phyloP scores from a whole-genome alignment of 2,797 vertebrate species.

The Coccyzus lansbergi region DNA sequence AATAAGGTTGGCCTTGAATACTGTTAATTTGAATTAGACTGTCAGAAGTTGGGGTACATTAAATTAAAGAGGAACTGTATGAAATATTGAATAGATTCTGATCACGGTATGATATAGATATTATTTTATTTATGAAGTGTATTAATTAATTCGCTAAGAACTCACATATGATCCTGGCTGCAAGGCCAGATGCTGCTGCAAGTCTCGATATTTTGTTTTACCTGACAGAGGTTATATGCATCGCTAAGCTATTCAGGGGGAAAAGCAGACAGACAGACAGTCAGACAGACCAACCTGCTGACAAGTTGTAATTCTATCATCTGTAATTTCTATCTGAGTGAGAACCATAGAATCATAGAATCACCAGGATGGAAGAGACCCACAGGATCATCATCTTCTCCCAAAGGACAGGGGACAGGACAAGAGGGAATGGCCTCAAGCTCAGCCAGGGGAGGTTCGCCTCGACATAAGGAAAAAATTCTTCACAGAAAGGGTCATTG shows the following conservation, averaged over 20 bases:
- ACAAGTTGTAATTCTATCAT: neutral
- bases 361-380: no score
- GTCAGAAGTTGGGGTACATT: neutral
- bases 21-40: neutral
- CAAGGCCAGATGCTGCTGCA: slow-evolving; percentile 2
- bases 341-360: no score
- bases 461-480: no score
- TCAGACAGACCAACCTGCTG: neutral
- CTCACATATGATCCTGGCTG: neutral
- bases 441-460: no score
- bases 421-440: no score
- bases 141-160: slow-evolving; percentile 34
- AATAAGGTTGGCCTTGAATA: neutral
- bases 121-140: slow-evolving; percentile 55
- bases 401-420: no score
- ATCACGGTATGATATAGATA: slow-evolving; percentile 13
- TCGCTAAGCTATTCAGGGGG: neutral
- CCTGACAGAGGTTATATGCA: neutral
- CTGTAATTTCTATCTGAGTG: neutral
- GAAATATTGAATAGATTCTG: slow-evolving; percentile 58
- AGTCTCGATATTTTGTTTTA: neutral
- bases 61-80: slow-evolving; percentile 14
- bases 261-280: neutral
- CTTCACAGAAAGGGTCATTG: no score
- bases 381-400: no score